Base-by-base conservation (phyloP, 1,140 invertebrate species). In the Tribolium madens region DNA sequence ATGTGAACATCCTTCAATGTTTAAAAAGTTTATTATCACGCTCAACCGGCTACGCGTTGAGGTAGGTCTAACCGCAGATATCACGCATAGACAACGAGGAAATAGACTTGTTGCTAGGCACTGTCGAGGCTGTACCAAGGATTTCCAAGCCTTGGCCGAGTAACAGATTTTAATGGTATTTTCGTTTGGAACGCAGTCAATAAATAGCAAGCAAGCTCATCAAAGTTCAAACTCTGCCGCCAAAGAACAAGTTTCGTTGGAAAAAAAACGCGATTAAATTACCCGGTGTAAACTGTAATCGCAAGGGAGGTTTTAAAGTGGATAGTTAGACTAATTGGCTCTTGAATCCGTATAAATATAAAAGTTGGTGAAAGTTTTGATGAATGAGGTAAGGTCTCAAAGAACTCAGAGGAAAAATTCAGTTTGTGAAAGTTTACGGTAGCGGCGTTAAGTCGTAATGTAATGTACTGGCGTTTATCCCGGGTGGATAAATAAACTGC, bases 1-100 rank as follows among this genome's bases (percentile, higher is more conserved):
- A 71, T 71, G 68, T 71, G 68, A 71, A 47, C 68, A 71, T 71
- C 68, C 68, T 71, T 71, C 68, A 71, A 71, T 71, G 68, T 71
- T 71, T 71, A 71, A 71, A 71, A 71, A 71, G 36, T 48, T 71
- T 71, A 71, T 71, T 71, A 71, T 71, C 47, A 47, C 47, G 47
- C 47, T 10, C 47, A 71, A 71, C 17, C 68, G 47, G 36, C 36
- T 46, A 12, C 9, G 68, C 68, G 68, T 71, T 71, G 68, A 47
- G 68, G 68, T 36, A 71, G 68, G 68, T 64, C 57, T n/a, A 18
- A 18, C 26, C 26, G 57, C 57, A 26, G 57, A 12, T 31, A 64
- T 64, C 57, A 64, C 57, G 26, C 57, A 33, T 12, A 64, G 57
- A 17, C 12, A 50, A 17, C 48, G 48, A 50, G 36, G 36, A 42